Evolutionary conservation across 2,888 invertebrate species (phyloP).

Genomic region (Pandemis cinnamomeana): DNA sequence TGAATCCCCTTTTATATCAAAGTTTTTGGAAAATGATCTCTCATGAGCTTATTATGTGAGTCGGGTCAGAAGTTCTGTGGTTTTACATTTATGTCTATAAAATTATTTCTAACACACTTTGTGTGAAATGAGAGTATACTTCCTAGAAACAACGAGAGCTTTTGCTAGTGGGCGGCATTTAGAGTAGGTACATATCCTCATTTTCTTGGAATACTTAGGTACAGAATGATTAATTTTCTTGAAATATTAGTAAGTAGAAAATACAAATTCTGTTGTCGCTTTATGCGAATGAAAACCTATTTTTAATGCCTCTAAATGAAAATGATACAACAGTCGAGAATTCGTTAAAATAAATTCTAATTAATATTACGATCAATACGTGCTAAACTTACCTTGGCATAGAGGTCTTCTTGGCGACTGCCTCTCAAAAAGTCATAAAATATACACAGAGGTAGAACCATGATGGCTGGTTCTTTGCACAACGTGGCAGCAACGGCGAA

Average conservation of each 20-base stretch:
- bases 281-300: neutral
- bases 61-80: neutral
- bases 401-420: slow-evolving; percentile 75
- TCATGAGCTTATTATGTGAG: slow-evolving; percentile 56
- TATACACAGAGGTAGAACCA: slow-evolving; percentile 95
- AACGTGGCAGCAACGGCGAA: slow-evolving; percentile 93
- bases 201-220: neutral
- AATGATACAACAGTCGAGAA: neutral
- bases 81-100: neutral
- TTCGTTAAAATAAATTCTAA: too few species aligned
- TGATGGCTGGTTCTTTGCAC: slow-evolving; percentile 98
- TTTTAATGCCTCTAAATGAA: neutral
- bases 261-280: slow-evolving; percentile 6
- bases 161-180: neutral
- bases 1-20: slow-evolving; percentile 56
- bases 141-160: slow-evolving; percentile 6
- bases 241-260: slow-evolving; percentile 34
- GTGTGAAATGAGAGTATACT: slow-evolving; percentile 33
- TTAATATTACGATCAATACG: too few species aligned
- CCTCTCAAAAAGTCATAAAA: slow-evolving; percentile 92
- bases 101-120: neutral
- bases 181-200: neutral
- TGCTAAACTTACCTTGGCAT: slow-evolving; percentile 81
- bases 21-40: slow-evolving; percentile 55
- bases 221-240: slow-evolving; percentile 7